phyloP scores from a whole-genome alignment of 1,140 invertebrate genomes.

The Leptopilina clavipes region DNA sequence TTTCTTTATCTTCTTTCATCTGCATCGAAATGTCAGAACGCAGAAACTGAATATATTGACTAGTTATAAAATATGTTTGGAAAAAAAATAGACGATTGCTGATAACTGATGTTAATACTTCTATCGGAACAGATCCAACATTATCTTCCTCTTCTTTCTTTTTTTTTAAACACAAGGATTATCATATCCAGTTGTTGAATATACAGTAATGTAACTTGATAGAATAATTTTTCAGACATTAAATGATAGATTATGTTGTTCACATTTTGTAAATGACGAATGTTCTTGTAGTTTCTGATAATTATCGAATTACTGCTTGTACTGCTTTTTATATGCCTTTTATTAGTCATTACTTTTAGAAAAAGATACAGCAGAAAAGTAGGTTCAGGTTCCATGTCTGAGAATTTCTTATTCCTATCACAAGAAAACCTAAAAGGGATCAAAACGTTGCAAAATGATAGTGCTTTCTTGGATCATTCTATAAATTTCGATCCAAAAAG shows the following conservation, averaged over 20 bases:
- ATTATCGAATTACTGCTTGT: too few relatives aligned
- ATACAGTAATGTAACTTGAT: neutral
- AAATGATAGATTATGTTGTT: neutral
- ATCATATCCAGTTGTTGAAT: conserved; percentile 8
- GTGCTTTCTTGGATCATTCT: too few relatives aligned
- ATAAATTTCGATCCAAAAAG: too few relatives aligned
- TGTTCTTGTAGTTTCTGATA: neutral
- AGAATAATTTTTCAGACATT: neutral
- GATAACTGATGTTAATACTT: conserved; percentile 2
- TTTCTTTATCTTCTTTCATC: conserved; percentile 21
- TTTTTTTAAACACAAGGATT: neutral
- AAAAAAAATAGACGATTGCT: neutral
- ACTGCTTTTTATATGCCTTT: too few relatives aligned
- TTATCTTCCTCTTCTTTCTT: too few relatives aligned
- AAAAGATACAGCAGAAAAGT: too few relatives aligned
- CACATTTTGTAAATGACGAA: neutral
- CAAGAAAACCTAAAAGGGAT: too few relatives aligned
- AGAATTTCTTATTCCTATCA: too few relatives aligned
- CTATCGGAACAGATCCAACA: neutral
- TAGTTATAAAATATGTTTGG: neutral
- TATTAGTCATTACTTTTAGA: too few relatives aligned
- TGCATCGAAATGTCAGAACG: conserved; percentile 1
- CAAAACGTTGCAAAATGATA: too few relatives aligned
- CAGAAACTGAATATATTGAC: conserved; percentile 8
- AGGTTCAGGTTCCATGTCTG: too few relatives aligned